These are phyloP conservation scores for Alligator sinensis DNA, from an alignment of 2,113 vertebrate species.

Conservation along the genomic window DNA sequence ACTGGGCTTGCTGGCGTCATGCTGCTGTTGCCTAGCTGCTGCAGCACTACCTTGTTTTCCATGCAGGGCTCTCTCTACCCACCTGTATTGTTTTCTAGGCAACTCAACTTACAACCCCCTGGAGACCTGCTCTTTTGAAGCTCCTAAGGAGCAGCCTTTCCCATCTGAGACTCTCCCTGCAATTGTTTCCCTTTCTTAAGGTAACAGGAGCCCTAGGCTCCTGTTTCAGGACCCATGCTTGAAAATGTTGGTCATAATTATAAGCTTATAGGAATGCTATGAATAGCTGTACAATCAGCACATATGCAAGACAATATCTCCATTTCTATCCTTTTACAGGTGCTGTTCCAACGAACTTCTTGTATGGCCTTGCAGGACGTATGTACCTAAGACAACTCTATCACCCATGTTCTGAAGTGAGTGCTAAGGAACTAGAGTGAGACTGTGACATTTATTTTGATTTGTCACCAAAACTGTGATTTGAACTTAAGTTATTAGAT, in stretches of 20 bases:
- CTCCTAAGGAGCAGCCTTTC: too few relatives aligned
- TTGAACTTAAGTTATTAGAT: background rate
- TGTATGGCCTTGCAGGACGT: background rate
- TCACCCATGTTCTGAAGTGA: background rate
- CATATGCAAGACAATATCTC: background rate
- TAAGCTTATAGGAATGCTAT: background rate
- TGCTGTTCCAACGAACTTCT: background rate
- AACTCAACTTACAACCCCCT: too few relatives aligned
- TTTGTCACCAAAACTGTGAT: background rate
- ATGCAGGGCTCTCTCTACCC: too few relatives aligned
- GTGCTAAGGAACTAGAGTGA: background rate
- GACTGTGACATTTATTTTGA: background rate
- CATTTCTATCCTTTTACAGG: background rate
- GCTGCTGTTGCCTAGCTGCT: too few relatives aligned
- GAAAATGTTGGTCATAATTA: background rate
- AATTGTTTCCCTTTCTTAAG: too few relatives aligned
- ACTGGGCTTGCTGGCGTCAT: too few relatives aligned
- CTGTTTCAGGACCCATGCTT: too few relatives aligned
- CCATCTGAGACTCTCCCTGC: too few relatives aligned
- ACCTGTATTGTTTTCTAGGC: too few relatives aligned
- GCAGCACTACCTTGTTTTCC: too few relatives aligned
- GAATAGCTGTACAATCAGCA: background rate
- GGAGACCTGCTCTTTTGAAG: too few relatives aligned
- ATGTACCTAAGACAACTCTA: background rate
- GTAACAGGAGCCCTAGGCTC: too few relatives aligned